Base-by-base conservation (phyloP, 2,113 vertebrate species). In the Gopherus evgoodei region DNA sequence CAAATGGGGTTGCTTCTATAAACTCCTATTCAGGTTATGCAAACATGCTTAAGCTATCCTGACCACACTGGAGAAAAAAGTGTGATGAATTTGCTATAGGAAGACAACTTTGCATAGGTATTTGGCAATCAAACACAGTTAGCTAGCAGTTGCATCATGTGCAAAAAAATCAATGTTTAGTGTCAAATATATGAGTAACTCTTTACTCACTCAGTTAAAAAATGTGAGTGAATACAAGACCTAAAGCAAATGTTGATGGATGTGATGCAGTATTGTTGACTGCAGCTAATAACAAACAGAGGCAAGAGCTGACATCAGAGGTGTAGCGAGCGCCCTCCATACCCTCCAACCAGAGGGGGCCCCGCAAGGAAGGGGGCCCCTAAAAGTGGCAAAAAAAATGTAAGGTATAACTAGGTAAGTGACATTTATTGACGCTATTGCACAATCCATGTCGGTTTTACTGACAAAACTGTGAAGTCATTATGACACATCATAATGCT, bases 81-180 rank as follows among this genome's bases (percentile, higher is more conserved):
- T 59, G 5, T 54, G 84, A 27, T 89, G 29, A 62, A 62, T 62
- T 8, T 4, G 49, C 21, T 53, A n/a, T 12, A 16, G 11, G 14
- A 56, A 19, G 14, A 27, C 54, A 56, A 27, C 14, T 1, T 2
- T 2, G 3, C 9, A 2, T 4, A 12, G 22, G 21, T 2, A 42
- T 91, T 85, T 85, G 82, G 42, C 38, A 80, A 5, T 6, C 22
- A 84, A 92, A 59, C 11, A 53, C 5, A 81, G 12, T 14, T 62
- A 6, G 29, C 80, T 44, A 50, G 2, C 65, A 56, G 8, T 85
- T 85, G 12, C 42, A 57, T 1, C 21, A 6, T 0, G 2, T 27
- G 10, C 47, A 52, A 53, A 59, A 16, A 2, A 0, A 42, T 38
- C 3, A 53, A 13, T 29, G 56, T 11, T 29, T 59, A 59, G 24